Percentiles rank a stretch among this genome's conserved stretches.
phyloP scores from a whole-genome alignment of 2,888 invertebrate genomes.

The Eutolmus rufibarbis region DNA sequence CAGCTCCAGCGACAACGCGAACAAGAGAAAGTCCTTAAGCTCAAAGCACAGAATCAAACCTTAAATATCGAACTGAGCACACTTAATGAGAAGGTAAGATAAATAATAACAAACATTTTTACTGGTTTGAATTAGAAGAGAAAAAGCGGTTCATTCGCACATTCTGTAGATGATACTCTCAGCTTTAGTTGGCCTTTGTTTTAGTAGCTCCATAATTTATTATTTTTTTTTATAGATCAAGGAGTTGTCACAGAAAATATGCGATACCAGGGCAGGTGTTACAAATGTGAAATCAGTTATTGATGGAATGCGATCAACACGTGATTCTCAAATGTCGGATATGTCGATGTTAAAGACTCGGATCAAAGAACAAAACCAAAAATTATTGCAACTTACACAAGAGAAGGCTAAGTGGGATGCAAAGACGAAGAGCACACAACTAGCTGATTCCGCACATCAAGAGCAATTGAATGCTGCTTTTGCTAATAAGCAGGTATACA shows the following conservation, averaged over 20 bases:
- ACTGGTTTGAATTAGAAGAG: no score
- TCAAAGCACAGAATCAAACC: conserved; percentile 88
- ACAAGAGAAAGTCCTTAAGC: conserved; percentile 81
- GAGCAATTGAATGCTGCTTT: conserved; percentile 70
- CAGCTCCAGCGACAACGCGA: conserved; percentile 86
- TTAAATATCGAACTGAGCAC: conserved; percentile 80
- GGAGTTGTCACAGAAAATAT: conserved; percentile 81
- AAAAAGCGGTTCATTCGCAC: no score
- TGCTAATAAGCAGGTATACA: conserved; percentile 67
- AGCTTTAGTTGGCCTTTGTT: no score
- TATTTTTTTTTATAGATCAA: conserved; percentile 68
- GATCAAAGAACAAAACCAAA: conserved; percentile 85
- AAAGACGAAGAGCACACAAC: conserved; percentile 63
- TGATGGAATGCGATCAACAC: conserved; percentile 91
- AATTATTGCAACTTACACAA: conserved; percentile 79
- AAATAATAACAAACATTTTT: no score
- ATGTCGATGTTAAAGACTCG: conserved; percentile 82
- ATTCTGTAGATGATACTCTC: no score
- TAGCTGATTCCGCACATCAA: conserved; percentile 64
- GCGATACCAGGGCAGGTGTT: conserved; percentile 84
- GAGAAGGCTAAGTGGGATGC: conserved; percentile 84
- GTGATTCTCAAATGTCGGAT: conserved; percentile 88
- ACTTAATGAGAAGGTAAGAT: conserved; percentile 59
- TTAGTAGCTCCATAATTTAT: not conserved
- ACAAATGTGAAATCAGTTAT: conserved; percentile 94